phyloP scores from a whole-genome alignment of 2,113 vertebrate species.

The Ramphastos sulfuratus region DNA sequence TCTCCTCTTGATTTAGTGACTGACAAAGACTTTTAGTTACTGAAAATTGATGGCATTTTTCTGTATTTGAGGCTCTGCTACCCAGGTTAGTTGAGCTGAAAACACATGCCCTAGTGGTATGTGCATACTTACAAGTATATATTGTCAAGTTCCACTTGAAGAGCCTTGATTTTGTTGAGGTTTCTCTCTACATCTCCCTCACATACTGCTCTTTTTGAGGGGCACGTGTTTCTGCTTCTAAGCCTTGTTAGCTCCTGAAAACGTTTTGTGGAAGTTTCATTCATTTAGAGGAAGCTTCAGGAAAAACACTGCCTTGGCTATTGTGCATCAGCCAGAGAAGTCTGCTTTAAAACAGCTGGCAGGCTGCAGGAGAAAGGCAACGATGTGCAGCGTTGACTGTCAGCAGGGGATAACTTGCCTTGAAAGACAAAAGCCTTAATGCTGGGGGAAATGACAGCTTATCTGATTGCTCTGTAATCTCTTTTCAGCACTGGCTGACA shows the following conservation, averaged over 20 bases:
- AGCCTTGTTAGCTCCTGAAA: neutral
- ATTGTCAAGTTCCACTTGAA: neutral
- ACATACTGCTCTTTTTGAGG: neutral
- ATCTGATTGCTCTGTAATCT: slow-evolving; percentile 54
- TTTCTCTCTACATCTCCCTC: neutral
- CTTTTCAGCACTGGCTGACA: slow-evolving; percentile 93
- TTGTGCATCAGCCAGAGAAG: neutral
- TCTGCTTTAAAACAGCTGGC: neutral
- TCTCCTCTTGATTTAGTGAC: neutral
- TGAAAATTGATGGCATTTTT: neutral
- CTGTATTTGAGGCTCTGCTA: neutral
- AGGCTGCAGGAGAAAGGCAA: neutral
- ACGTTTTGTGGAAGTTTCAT: neutral
- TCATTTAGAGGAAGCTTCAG: neutral
- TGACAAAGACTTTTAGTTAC: neutral
- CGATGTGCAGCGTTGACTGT: neutral
- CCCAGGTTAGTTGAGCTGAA: neutral
- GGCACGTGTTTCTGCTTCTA: neutral
- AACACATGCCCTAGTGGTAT: neutral
- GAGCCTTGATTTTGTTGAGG: neutral
- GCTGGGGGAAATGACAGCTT: neutral
- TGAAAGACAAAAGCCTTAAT: slow-evolving; percentile 16
- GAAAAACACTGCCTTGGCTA: neutral
- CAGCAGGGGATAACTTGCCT: neutral
- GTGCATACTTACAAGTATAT: neutral